Evolutionary conservation across 2,888 invertebrate genomes (phyloP).

Genomic region (Drosophila affinis): DNA sequence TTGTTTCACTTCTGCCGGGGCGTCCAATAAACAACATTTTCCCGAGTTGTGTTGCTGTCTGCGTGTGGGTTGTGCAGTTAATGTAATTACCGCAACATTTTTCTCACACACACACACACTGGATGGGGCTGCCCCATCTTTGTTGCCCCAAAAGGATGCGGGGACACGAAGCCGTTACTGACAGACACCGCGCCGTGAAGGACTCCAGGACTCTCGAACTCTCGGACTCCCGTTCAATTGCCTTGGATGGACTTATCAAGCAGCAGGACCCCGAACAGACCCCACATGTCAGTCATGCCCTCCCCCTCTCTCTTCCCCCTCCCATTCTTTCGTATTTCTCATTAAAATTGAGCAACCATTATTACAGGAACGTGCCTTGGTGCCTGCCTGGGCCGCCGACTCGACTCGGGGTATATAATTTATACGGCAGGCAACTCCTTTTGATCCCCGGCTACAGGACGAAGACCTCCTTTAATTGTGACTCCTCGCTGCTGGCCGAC

Average conservation of each 20-base stretch:
- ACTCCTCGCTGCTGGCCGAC: constrained; percentile 10
- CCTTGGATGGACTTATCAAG: constrained; percentile 53
- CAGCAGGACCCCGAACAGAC: constrained; percentile 9
- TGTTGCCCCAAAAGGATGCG: constrained; percentile 9
- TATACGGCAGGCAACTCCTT: constrained; percentile 47
- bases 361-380: constrained; percentile 71
- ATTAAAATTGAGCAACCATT: constrained; percentile 79
- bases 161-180: constrained; percentile 49
- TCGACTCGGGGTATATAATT: constrained; percentile 56
- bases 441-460: constrained; percentile 26
- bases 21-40: constrained; percentile 68
- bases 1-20: constrained; percentile 64
- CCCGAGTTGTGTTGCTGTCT: constrained; percentile 7
- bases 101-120: constrained; percentile 36
- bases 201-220: constrained; percentile 6
- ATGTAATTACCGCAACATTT: constrained; percentile 79
- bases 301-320: not conserved
- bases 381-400: constrained; percentile 32
- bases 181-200: constrained; percentile 46
- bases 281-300: constrained; percentile 1
- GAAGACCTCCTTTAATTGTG: constrained; percentile 33
- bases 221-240: constrained; percentile 55
- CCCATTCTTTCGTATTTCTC: constrained; percentile 67
- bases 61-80: constrained; percentile 59
- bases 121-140: not conserved